Evolutionary conservation across 2,888 invertebrate species (phyloP).

Genomic region (Agriotes lineatus): DNA sequence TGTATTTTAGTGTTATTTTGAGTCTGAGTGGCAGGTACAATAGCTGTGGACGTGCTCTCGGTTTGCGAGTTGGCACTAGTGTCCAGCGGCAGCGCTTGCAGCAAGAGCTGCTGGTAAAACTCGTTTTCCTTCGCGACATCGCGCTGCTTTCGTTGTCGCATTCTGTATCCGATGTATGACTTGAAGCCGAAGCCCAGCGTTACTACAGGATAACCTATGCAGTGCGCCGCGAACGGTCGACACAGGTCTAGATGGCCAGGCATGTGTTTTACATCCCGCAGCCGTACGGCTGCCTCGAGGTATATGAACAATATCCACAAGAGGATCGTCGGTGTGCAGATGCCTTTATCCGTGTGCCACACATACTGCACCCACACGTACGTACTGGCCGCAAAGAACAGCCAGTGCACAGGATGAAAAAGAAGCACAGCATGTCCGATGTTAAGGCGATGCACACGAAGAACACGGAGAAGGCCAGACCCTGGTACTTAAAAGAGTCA

Average conservation of each 20-base stretch:
- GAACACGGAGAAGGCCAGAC: conserved; percentile 97
- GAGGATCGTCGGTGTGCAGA: conserved; percentile 94
- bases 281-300: conserved; percentile 90
- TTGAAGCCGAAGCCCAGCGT: conserved; percentile 97
- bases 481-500: conserved; percentile 98
- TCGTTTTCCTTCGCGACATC: conserved; percentile 96
- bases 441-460: conserved; percentile 98
- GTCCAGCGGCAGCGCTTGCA: conserved; percentile 88
- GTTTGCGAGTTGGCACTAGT: conserved; percentile 20
- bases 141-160: conserved; percentile 90
- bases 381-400: conserved; percentile 97
- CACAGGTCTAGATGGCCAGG: conserved; percentile 91
- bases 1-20: conserved; percentile 35
- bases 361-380: conserved; percentile 99
- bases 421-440: conserved; percentile 98
- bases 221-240: conserved; percentile 96
- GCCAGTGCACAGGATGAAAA: conserved; percentile 98
- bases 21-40: conserved; percentile 42
- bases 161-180: conserved; percentile 90
- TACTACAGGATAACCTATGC: conserved; percentile 90
- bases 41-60: conserved; percentile 37
- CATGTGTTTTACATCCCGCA: conserved; percentile 85
- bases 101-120: conserved; percentile 92
- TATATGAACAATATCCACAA: conserved; percentile 95
- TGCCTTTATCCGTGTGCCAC: conserved; percentile 95